These are phyloP conservation scores for Brachypalpus laphriformis DNA, from an alignment of 2,888 invertebrate genomes.

Conservation along the genomic window DNA sequence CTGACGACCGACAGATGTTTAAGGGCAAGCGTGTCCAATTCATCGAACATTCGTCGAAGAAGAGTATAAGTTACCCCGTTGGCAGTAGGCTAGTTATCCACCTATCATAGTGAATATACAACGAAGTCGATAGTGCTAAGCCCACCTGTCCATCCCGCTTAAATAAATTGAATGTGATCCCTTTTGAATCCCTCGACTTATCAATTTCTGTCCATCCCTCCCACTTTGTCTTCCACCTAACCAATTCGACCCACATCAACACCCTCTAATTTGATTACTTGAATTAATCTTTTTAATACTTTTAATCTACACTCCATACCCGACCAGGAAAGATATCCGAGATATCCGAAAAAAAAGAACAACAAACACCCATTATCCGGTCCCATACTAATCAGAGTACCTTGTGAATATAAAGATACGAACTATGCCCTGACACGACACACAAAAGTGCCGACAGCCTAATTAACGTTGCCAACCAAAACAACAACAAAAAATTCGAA, in stretches of 20 bases:
- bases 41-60: too few species aligned
- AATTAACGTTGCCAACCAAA: constrained; percentile 39
- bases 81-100: too few species aligned
- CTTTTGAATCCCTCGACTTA: constrained; percentile 11
- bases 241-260: constrained; percentile 27
- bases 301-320: constrained; percentile 15
- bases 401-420: neutral
- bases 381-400: neutral
- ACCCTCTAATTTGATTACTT: constrained; percentile 27
- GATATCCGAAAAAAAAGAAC: neutral
- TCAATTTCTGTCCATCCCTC: neutral
- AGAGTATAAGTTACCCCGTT: too few species aligned
- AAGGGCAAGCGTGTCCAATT: too few species aligned
- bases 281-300: constrained; percentile 32
- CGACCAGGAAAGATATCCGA: neutral
- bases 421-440: constrained; percentile 10
- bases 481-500: neutral
- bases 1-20: too few species aligned
- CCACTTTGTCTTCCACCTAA: neutral
- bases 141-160: neutral
- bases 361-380: neutral
- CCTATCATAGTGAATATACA: neutral
- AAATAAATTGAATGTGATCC: constrained; percentile 23
- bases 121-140: neutral
- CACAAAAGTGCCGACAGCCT: constrained; percentile 31